A percentile compares a stretch with the other conserved stretches of the same genome.
Conservation (phyloP, 1,140 invertebrate genomes). For the Ericerus pela region DNA sequence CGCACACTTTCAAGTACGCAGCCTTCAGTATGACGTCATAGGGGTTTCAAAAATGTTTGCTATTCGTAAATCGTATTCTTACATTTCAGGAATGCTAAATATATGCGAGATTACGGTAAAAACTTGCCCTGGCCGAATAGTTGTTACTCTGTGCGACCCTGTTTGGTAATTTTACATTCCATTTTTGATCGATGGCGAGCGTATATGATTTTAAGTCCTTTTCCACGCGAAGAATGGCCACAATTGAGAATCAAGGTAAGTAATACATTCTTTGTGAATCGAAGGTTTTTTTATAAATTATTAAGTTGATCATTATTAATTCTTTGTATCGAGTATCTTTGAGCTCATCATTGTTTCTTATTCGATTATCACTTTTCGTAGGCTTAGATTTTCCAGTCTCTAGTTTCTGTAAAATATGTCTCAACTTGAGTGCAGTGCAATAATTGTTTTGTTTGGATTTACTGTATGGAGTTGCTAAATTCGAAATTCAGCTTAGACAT, state of each 20-base stretch:
- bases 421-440: too few relatives aligned
- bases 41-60: too few relatives aligned
- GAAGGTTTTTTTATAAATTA: conserved; percentile 7
- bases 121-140: conserved; percentile 63
- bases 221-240: conserved; percentile 72
- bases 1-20: not conserved
- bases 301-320: too few relatives aligned
- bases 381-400: too few relatives aligned
- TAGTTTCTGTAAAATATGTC: too few relatives aligned
- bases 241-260: conserved; percentile 57
- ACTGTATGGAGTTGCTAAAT: too few relatives aligned
- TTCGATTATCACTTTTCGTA: too few relatives aligned
- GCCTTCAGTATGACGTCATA: not conserved
- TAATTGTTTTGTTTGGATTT: too few relatives aligned
- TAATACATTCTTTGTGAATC: conserved; percentile 15
- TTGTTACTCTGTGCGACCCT: conserved; percentile 43
- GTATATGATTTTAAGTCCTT: conserved; percentile 63
- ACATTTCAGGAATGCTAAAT: conserved; percentile 34
- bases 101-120: conserved; percentile 58
- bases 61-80: too few relatives aligned
- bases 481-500: too few relatives aligned
- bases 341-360: too few relatives aligned
- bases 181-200: conserved; percentile 70
- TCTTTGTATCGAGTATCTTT: too few relatives aligned
- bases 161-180: conserved; percentile 41